A percentile compares a stretch with the other conserved stretches of the same genome.
These are phyloP conservation scores for Frankliniella fusca DNA, from an alignment of 2,888 invertebrate genomes.

Conservation along the genomic window DNA sequence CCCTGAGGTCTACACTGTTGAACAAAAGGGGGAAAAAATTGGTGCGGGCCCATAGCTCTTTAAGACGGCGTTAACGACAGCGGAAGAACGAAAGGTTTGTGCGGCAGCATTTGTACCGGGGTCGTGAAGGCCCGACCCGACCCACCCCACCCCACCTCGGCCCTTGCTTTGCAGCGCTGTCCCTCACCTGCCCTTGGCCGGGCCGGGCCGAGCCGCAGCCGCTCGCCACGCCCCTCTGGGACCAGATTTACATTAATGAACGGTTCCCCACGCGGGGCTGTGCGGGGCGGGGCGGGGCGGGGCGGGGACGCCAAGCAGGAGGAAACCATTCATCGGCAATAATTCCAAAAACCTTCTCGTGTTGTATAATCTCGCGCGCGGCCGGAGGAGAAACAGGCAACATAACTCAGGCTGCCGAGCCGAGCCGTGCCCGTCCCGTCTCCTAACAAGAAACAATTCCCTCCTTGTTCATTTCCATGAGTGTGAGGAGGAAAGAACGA, in stretches of 20 bases:
- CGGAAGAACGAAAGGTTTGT: too few species aligned
- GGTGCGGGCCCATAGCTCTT: too few species aligned
- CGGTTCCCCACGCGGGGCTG: not conserved
- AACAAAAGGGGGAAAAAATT: too few species aligned
- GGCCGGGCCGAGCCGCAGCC: not conserved
- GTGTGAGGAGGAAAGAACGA: too few species aligned
- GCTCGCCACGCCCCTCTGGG: not conserved
- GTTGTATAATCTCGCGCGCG: not conserved
- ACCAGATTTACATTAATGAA: not conserved
- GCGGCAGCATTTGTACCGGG: too few species aligned
- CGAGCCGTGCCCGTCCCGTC: not conserved
- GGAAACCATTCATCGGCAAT: not conserved
- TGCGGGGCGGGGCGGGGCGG: not conserved
- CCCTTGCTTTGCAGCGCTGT: too few species aligned
- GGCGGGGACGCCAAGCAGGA: not conserved
- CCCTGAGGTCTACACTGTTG: too few species aligned
- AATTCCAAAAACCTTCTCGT: too few species aligned
- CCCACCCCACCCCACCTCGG: too few species aligned
- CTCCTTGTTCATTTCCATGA: not conserved
- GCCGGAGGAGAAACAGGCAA: not conserved
- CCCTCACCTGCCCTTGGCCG: not conserved
- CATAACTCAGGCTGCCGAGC: not conserved
- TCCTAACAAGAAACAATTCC: not conserved
- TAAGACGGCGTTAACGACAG: too few species aligned
- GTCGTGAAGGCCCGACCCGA: too few species aligned